These are phyloP conservation scores for Holocentrus rufus DNA, from an alignment of 2,797 vertebrate genomes.

Conservation along the genomic window DNA sequence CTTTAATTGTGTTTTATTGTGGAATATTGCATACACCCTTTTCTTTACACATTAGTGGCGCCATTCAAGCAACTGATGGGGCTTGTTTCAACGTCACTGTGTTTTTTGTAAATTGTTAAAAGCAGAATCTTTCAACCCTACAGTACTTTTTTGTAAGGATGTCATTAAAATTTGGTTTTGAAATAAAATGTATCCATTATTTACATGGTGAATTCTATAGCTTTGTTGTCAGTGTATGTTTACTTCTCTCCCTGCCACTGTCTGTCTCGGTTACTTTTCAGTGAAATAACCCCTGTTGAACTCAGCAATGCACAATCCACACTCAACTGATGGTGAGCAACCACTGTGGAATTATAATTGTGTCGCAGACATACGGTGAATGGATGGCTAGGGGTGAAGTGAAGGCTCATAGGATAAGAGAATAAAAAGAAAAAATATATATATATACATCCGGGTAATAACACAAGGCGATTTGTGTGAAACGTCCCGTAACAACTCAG, in stretches of 20 bases:
- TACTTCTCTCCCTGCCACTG: too few species aligned
- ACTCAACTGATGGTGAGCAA: not conserved
- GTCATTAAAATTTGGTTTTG: conserved; percentile 33
- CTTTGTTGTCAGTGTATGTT: too few species aligned
- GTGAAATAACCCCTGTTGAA: too few species aligned
- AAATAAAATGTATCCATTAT: conserved; percentile 36
- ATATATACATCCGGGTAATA: conserved; percentile 70
- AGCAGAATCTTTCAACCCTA: conserved; percentile 8
- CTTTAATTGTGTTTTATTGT: conserved; percentile 9
- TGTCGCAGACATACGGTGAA: too few species aligned
- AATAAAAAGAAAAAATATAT: not conserved
- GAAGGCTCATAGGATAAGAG: not conserved
- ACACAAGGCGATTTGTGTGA: not conserved
- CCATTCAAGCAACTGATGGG: conserved; percentile 2
- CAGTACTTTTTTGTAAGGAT: conserved; percentile 40
- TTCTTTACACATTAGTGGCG: not conserved
- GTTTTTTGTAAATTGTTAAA: conserved; percentile 36
- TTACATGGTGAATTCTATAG: too few species aligned
- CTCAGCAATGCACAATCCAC: too few species aligned
- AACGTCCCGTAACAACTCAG: not conserved
- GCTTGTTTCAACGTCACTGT: not conserved
- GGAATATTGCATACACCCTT: not conserved
- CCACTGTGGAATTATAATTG: too few species aligned
- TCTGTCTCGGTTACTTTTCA: too few species aligned
- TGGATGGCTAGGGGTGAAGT: not conserved